phyloP scores from a whole-genome alignment of 2,888 invertebrate genomes.

The Ectemnius cavifrons region DNA sequence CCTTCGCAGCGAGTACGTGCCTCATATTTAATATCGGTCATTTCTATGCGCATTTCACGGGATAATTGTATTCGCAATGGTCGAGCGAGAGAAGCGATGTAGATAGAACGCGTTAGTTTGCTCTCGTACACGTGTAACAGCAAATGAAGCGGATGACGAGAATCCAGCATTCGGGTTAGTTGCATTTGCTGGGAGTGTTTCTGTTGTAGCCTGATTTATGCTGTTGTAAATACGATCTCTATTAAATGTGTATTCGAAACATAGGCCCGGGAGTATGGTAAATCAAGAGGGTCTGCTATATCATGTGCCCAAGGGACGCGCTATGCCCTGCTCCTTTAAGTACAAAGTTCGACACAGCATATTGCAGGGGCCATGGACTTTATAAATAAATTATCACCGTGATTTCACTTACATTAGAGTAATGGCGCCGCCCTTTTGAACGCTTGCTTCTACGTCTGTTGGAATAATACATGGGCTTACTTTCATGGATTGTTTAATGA shows the following conservation, averaged over 20 bases:
- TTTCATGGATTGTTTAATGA: conserved; percentile 4
- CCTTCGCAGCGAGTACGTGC: neutral
- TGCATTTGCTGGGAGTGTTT: neutral
- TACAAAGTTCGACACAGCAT: conserved; percentile 40
- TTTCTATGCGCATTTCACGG: neutral
- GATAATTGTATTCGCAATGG: neutral
- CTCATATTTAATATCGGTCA: conserved; percentile 1
- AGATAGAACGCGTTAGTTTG: neutral
- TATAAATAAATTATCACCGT: conserved; percentile 45
- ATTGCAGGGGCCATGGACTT: conserved; percentile 17
- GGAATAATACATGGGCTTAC: neutral
- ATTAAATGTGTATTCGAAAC: conserved; percentile 48
- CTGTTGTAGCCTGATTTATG: conserved; percentile 43
- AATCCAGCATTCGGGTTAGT: neutral
- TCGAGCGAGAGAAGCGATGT: neutral
- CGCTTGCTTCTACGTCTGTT: neutral
- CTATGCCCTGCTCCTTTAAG: conserved; percentile 33
- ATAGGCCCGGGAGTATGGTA: conserved; percentile 35
- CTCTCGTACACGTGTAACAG: neutral
- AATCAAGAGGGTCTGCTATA: conserved; percentile 42
- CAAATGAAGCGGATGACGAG: neutral
- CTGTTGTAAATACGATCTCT: conserved; percentile 48
- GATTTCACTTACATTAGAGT: conserved; percentile 18
- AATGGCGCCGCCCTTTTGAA: neutral
- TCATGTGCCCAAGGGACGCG: conserved; percentile 34